These are phyloP conservation scores for Lasioglossum malachurum DNA, from an alignment of 2,888 invertebrate genomes.

Conservation along the genomic window DNA sequence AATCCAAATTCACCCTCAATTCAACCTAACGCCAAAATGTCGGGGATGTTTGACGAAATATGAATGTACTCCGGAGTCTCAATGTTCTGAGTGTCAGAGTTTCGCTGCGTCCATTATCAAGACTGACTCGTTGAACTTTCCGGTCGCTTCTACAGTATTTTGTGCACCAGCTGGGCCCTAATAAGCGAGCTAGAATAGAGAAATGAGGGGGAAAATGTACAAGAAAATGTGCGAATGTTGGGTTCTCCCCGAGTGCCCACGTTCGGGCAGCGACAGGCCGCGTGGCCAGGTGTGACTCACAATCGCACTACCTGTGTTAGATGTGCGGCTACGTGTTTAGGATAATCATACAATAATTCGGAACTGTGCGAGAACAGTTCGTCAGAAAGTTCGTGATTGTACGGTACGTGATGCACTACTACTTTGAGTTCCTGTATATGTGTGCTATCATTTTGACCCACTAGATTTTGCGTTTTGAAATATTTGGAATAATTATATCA, in stretches of 20 bases:
- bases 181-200: slow-evolving; percentile 1
- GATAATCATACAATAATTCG: slow-evolving; percentile 1
- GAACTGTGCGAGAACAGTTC: not conserved
- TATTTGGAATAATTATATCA: no score
- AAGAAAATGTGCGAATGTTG: not conserved
- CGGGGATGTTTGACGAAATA: not conserved
- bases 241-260: not conserved
- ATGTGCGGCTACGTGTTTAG: not conserved
- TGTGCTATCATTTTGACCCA: no score
- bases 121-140: slow-evolving; percentile 6
- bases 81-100: not conserved
- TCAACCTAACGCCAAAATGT: not conserved
- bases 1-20: not conserved
- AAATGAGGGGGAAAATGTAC: not conserved
- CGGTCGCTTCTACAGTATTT: not conserved
- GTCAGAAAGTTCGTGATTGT: not conserved
- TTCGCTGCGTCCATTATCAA: not conserved
- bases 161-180: not conserved
- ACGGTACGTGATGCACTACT: not conserved
- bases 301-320: not conserved
- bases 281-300: no score
- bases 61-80: not conserved
- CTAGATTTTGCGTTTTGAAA: no score
- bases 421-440: not conserved
- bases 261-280: not conserved